phyloP scores from a whole-genome alignment of 2,113 vertebrate genomes.

The Ivindomyrus marchei region DNA sequence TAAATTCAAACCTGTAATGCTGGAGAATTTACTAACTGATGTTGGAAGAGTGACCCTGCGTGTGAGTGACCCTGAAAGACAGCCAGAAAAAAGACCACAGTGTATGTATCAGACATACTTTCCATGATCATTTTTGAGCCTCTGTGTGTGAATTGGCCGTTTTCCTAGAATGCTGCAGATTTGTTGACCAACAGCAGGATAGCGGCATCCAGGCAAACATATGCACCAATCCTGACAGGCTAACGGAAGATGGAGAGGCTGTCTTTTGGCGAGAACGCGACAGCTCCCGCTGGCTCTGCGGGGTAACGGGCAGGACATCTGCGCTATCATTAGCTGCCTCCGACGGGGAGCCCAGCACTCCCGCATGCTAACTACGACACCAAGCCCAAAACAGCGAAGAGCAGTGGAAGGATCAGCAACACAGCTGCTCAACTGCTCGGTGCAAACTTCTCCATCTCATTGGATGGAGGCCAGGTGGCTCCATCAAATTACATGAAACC shows the following conservation, averaged over 20 bases:
- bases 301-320: neutral
- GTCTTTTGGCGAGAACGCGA: neutral
- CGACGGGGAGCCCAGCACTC: neutral
- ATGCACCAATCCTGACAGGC: neutral
- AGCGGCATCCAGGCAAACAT: neutral
- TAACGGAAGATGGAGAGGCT: neutral
- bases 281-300: neutral
- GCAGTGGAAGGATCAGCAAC: neutral
- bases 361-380: neutral
- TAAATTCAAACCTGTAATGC: neutral
- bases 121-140: neutral
- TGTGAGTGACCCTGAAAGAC: neutral
- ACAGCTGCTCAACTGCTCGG: neutral
- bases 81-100: neutral
- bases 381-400: neutral
- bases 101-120: neutral
- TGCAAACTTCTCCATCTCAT: neutral
- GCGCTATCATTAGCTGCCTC: neutral
- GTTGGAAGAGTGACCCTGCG: neutral
- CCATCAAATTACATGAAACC: neutral
- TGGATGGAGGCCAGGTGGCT: neutral
- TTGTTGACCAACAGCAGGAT: neutral
- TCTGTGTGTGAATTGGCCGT: neutral
- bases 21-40: neutral
- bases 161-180: neutral